A percentile compares a stretch with the other conserved stretches of the same genome.
phyloP scores from a whole-genome alignment of 2,888 invertebrate genomes.

The Aproaerema taeniolella region DNA sequence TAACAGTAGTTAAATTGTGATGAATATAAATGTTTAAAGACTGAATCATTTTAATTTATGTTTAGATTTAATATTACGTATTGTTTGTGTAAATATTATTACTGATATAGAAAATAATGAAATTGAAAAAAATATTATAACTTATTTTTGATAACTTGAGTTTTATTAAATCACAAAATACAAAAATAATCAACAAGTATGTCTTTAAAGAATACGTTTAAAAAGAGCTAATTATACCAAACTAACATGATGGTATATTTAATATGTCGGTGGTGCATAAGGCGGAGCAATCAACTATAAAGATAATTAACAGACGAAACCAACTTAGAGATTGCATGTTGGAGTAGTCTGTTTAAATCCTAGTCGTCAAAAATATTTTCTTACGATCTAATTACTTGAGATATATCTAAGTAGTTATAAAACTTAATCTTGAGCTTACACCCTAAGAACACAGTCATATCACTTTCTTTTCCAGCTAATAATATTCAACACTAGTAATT shows the following conservation, averaged over 20 bases:
- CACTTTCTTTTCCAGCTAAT: too few relatives aligned
- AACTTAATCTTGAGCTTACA: too few relatives aligned
- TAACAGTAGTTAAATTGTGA: too few relatives aligned
- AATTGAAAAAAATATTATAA: slow-evolving; percentile 62
- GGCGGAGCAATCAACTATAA: too few relatives aligned
- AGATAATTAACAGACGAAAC: too few relatives aligned
- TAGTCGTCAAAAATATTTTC: too few relatives aligned
- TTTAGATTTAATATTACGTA: slow-evolving; percentile 41
- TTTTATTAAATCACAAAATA: slow-evolving; percentile 34
- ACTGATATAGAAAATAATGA: slow-evolving; percentile 40
- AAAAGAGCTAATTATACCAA: slow-evolving; percentile 7
- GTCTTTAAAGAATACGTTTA: slow-evolving; percentile 7
- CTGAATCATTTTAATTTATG: slow-evolving; percentile 63
- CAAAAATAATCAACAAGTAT: slow-evolving; percentile 4
- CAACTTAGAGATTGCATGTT: too few relatives aligned
- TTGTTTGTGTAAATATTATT: slow-evolving; percentile 51
- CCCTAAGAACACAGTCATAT: neutral
- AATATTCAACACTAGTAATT: too few relatives aligned
- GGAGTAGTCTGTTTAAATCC: too few relatives aligned
- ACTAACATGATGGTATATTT: slow-evolving; percentile 13
- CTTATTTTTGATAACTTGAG: slow-evolving; percentile 59
- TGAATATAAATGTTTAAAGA: slow-evolving; percentile 57
- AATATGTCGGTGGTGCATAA: slow-evolving; percentile 4
- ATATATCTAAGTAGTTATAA: too few relatives aligned
- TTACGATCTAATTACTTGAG: too few relatives aligned